Conservation (phyloP, 2,113 vertebrate genomes). For the Lepidothrix coronata region DNA sequence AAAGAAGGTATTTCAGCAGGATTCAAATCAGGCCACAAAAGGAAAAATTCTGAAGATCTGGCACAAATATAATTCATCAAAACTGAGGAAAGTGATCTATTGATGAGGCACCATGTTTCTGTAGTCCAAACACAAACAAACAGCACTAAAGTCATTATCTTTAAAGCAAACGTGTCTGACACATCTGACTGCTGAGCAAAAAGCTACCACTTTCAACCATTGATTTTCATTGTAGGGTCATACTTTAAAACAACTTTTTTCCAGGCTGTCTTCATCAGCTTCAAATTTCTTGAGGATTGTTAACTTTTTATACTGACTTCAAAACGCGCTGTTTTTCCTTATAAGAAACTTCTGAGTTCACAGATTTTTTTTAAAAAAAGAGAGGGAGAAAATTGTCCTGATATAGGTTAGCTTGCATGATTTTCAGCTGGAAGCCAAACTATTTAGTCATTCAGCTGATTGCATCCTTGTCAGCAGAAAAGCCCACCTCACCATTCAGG, state of each 20-base stretch:
- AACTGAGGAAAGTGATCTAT: not conserved
- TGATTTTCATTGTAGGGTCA: not conserved
- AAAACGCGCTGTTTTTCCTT: not conserved
- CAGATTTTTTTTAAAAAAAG: not conserved
- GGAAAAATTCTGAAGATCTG: not conserved
- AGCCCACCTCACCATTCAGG: not conserved
- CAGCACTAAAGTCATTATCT: not conserved
- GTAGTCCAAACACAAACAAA: not conserved
- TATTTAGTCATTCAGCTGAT: slow-evolving; percentile 24
- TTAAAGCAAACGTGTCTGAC: not conserved
- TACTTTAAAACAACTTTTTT: not conserved
- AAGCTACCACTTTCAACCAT: not conserved
- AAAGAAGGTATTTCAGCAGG: not conserved
- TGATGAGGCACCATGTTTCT: not conserved
- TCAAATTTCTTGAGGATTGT: not conserved
- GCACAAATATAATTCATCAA: not conserved
- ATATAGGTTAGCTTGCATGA: not conserved
- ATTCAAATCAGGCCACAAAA: not conserved
- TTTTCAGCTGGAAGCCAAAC: not conserved
- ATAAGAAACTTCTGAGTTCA: not conserved
- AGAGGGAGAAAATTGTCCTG: not conserved
- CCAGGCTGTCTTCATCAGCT: not conserved
- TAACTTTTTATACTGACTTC: not conserved
- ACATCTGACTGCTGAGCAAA: not conserved
- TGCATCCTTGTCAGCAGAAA: not conserved